Conservation (phyloP, 2,888 invertebrate genomes). For the Andricus curvator region DNA sequence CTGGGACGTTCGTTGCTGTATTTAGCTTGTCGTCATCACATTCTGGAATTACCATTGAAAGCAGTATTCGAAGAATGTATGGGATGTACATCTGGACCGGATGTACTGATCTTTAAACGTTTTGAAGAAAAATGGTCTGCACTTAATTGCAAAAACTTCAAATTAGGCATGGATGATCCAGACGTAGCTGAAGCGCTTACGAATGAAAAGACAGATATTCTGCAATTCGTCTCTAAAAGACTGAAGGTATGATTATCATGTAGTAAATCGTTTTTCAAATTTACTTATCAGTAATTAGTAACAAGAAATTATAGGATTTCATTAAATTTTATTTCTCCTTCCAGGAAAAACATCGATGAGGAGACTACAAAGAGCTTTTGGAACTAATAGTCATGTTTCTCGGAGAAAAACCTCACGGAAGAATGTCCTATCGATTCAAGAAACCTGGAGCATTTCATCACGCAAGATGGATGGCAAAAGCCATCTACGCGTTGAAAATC, state of each 20-base stretch:
- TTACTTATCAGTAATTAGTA: too few relatives aligned
- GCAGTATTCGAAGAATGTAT: conserved; percentile 38
- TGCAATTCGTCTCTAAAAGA: too few relatives aligned
- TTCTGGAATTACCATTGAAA: conserved; percentile 57
- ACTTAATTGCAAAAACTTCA: background rate
- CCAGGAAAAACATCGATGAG: conserved; percentile 41
- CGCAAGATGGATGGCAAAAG: conserved; percentile 55
- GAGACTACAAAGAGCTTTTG: conserved; percentile 61
- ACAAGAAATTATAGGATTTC: too few relatives aligned
- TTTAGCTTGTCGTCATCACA: too few relatives aligned
- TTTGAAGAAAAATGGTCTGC: background rate
- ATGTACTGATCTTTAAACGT: background rate
- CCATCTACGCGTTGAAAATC: too few relatives aligned
- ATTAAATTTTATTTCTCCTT: too few relatives aligned
- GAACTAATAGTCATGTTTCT: conserved; percentile 38
- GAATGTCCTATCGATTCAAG: conserved; percentile 49
- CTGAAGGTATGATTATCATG: too few relatives aligned
- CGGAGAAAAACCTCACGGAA: background rate
- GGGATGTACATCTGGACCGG: background rate
- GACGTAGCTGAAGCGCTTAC: background rate
- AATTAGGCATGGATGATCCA: background rate
- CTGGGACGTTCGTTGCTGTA: too few relatives aligned
- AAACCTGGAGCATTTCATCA: conserved; percentile 62
- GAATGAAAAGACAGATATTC: background rate
- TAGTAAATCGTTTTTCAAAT: too few relatives aligned